These are phyloP conservation scores for Xenentodon cancila DNA, from an alignment of 2,797 vertebrate genomes.

Conservation along the genomic window DNA sequence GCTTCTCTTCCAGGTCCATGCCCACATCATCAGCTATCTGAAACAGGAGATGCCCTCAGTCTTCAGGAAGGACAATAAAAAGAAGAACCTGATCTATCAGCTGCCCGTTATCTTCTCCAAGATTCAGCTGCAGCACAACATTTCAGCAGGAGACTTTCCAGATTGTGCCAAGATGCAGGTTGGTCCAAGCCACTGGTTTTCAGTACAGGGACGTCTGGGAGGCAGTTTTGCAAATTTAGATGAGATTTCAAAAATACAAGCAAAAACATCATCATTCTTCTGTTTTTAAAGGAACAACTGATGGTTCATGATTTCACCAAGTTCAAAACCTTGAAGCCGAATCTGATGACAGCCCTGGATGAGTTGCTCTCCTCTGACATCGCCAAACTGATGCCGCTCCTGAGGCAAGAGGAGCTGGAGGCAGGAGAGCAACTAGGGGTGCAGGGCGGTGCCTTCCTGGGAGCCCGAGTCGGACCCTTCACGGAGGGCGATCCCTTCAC, in stretches of 20 bases:
- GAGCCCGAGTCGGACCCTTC: constrained; percentile 89
- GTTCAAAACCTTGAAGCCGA: constrained; percentile 90
- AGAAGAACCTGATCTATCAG: constrained; percentile 92
- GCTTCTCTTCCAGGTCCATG: constrained; percentile 84
- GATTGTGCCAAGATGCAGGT: constrained; percentile 96
- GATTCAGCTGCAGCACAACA: constrained; percentile 93
- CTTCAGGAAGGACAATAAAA: constrained; percentile 93
- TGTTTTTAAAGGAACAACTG: constrained; percentile 85
- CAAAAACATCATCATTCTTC: background rate
- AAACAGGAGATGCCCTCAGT: constrained; percentile 95
- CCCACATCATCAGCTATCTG: constrained; percentile 93
- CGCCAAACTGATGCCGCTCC: constrained; percentile 91
- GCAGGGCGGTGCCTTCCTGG: constrained; percentile 91
- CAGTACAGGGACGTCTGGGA: background rate
- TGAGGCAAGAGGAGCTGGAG: constrained; percentile 91
- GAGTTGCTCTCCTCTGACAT: constrained; percentile 89
- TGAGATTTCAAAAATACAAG: background rate
- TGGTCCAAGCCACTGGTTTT: constrained; percentile 38
- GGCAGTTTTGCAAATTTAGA: background rate
- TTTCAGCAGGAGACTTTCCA: constrained; percentile 93
- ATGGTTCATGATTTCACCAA: constrained; percentile 91
- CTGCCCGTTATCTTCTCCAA: constrained; percentile 91
- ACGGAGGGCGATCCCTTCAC: constrained; percentile 84
- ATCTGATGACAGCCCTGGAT: constrained; percentile 87
- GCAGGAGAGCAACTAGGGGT: constrained; percentile 83